phyloP scores from a whole-genome alignment of 2,888 invertebrate species.

The Aphrophora alni region DNA sequence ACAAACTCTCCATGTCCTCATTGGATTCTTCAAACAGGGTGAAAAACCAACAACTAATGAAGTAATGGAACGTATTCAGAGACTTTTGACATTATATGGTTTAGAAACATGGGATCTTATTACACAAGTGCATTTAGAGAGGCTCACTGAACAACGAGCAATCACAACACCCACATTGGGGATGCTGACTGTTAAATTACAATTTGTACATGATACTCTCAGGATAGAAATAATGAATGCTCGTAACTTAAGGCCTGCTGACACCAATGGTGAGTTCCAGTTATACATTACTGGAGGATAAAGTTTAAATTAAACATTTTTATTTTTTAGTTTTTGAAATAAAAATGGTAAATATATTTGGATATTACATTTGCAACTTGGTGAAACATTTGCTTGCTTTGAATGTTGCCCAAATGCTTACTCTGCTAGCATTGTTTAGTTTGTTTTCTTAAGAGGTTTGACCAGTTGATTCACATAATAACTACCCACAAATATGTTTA shows the following conservation, averaged over 20 bases:
- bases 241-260: constrained; percentile 83
- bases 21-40: constrained; percentile 83
- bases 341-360: too few species aligned
- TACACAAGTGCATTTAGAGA: constrained; percentile 73
- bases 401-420: too few species aligned
- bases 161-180: constrained; percentile 71
- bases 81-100: constrained; percentile 80
- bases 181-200: constrained; percentile 77
- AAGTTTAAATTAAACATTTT: too few species aligned
- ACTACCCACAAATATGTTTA: too few species aligned
- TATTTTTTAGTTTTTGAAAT: too few species aligned
- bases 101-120: constrained; percentile 89
- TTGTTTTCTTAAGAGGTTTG: too few species aligned
- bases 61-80: constrained; percentile 62
- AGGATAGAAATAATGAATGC: constrained; percentile 90
- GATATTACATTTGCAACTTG: too few species aligned
- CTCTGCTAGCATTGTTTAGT: too few species aligned
- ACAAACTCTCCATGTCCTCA: constrained; percentile 83
- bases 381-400: too few species aligned
- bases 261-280: constrained; percentile 80
- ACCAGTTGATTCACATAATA: too few species aligned
- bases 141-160: constrained; percentile 71
- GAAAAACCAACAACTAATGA: constrained; percentile 57
- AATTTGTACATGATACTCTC: constrained; percentile 73
- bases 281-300: too few species aligned